A percentile compares a stretch with the other conserved stretches of the same genome.
phyloP scores from a whole-genome alignment of 2,888 invertebrate genomes.

The Brenthis daphne region DNA sequence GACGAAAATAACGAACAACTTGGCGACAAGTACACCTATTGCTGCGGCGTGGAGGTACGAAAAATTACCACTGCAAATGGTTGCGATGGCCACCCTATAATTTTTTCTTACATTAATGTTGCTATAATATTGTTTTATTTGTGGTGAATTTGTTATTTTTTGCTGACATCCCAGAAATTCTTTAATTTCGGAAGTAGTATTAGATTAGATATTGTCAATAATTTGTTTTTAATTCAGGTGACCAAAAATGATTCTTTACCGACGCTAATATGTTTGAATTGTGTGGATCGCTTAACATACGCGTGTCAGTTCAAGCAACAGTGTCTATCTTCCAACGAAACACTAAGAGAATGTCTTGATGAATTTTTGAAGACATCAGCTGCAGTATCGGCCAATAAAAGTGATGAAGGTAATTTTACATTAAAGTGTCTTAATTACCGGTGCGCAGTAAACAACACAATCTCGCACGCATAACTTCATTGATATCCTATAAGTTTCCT shows the following conservation, averaged over 20 bases:
- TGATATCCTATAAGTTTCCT: too few species aligned
- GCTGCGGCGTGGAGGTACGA: constrained; percentile 78
- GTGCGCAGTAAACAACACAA: background rate
- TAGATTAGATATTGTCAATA: constrained; percentile 29
- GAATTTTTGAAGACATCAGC: constrained; percentile 73
- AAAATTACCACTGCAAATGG: constrained; percentile 78
- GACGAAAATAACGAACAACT: constrained; percentile 81
- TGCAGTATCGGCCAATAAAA: constrained; percentile 54
- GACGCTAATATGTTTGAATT: constrained; percentile 75
- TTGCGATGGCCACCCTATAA: constrained; percentile 81
- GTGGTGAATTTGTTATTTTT: constrained; percentile 64
- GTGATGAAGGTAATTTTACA: constrained; percentile 56
- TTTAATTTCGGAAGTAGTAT: constrained; percentile 41
- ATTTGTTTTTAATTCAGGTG: constrained; percentile 60
- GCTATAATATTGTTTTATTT: constrained; percentile 70
- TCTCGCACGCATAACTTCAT: too few species aligned
- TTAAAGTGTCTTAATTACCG: background rate
- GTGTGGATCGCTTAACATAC: constrained; percentile 75
- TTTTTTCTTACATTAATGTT: constrained; percentile 78
- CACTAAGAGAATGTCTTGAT: constrained; percentile 74
- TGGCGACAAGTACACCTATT: constrained; percentile 75
- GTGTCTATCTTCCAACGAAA: constrained; percentile 74
- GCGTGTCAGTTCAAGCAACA: constrained; percentile 78
- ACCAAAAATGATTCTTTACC: constrained; percentile 73
- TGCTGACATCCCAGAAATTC: constrained; percentile 71